Base-by-base conservation (phyloP, 2,113 vertebrate species). In the Xyrauchen texanus region DNA sequence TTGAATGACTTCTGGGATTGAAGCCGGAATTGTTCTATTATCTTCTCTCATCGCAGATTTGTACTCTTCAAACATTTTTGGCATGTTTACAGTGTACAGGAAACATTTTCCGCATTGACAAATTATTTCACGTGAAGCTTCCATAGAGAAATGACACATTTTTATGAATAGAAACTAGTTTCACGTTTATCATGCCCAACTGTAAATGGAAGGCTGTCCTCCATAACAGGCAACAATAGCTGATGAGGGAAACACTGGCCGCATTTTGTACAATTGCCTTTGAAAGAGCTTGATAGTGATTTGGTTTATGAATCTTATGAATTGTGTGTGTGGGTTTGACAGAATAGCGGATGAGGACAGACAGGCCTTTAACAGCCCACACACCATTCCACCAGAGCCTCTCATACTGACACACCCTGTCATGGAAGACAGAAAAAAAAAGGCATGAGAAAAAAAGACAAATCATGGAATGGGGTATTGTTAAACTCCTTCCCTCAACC, bases 331-430 rank as follows among this genome's bases (percentile, higher is more conserved):
- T 34, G 21, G 21, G 68, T 76, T 77, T 81, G 55, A 34, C 34
- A 76, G 65, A 74, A 78, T 74, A 86, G 78, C 70, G 72, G 34
- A 46, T 74, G 82, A 34, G 12, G 21, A 34, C 21, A 34, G 21
- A 34, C 21, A 34, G 21, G 21, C 21, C 21, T 34, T 74, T 63
- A 51, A 74, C 72, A 62, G 16, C 46, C 72, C 72, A 63, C 72
- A 74, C 57, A 74, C 60, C 45, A 74, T 74, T 74, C 16, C 58
- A 63, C 45, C 6, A 62, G 71, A 74, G 55, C 71, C 45, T 62
- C 16, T 8, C 16, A 62, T 58, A 16, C 45, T 49, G 71, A 74
- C 45, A 74, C 72, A 63, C 58, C 72, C 72, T 46, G 46, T 63
- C 72, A 74, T 4, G 4, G 45, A 34, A 74, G 55, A 58, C n/a